phyloP scores from a whole-genome alignment of 2,113 vertebrate species.

The Burhinus oedicnemus region DNA sequence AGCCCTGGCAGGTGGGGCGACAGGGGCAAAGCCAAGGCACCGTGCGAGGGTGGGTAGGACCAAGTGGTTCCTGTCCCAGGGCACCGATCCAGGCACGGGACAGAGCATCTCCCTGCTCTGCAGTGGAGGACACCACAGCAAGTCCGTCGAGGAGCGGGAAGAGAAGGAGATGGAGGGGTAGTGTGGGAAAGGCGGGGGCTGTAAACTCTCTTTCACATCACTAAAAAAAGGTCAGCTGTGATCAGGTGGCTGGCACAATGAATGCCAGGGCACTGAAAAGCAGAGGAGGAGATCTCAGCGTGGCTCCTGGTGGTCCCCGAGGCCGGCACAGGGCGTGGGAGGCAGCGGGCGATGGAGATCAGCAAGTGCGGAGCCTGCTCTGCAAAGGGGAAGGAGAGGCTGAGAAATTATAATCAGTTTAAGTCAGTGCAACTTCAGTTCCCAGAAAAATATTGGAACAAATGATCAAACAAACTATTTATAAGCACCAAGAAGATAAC shows the following conservation, averaged over 20 bases:
- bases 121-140: rapidly evolving
- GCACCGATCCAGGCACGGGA: neutral
- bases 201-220: neutral
- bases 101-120: neutral
- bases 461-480: constrained; percentile 75
- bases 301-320: neutral
- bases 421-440: constrained; percentile 64
- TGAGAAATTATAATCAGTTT: constrained; percentile 49
- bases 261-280: neutral
- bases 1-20: neutral
- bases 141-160: neutral
- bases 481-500: constrained; percentile 69
- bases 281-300: rapidly evolving
- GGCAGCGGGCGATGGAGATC: neutral
- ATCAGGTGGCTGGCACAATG: rapidly evolving
- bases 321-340: rapidly evolving
- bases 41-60: neutral
- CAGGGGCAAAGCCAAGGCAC: neutral
- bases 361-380: neutral
- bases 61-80: neutral
- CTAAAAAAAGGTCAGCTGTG: neutral
- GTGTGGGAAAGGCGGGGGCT: neutral
- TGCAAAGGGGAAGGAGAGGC: neutral
- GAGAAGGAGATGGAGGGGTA: neutral
- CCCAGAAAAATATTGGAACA: constrained; percentile 69